Conservation (phyloP, 2,113 vertebrate species). For the Zootoca vivipara region DNA sequence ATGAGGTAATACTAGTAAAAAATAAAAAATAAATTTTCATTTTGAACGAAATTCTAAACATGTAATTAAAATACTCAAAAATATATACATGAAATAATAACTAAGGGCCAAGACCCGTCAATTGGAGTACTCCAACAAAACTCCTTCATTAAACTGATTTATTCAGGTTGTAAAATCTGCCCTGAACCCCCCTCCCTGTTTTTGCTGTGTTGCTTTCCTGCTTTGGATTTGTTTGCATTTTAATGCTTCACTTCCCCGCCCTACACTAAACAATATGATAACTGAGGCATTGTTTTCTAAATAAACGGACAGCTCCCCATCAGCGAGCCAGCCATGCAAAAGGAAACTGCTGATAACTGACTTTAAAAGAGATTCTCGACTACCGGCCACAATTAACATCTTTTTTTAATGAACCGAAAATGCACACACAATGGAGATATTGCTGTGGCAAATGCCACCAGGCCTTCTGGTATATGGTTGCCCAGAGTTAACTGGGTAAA, state of each 20-base stretch:
- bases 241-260: constrained; percentile 47
- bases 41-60: constrained; percentile 8
- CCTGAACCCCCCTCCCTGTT: background rate
- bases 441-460: constrained; percentile 38
- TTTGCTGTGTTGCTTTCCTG: constrained; percentile 23
- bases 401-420: constrained; percentile 53
- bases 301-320: constrained; percentile 62
- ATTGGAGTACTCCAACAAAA: background rate
- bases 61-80: background rate
- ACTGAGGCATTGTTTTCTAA: constrained; percentile 74
- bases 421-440: constrained; percentile 37
- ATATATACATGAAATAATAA: background rate
- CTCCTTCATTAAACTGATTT: background rate
- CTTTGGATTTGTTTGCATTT: background rate
- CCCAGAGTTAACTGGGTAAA: constrained; percentile 30
- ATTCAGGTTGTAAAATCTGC: background rate
- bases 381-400: constrained; percentile 62
- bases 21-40: background rate
- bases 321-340: constrained; percentile 68
- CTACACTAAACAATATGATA: constrained; percentile 60
- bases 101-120: background rate
- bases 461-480: constrained; percentile 20
- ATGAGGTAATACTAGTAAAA: background rate
- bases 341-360: constrained; percentile 69
- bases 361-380: constrained; percentile 64